These are phyloP conservation scores for Amazona guildingii DNA, from an alignment of 2,113 vertebrate species.

Conservation along the genomic window DNA sequence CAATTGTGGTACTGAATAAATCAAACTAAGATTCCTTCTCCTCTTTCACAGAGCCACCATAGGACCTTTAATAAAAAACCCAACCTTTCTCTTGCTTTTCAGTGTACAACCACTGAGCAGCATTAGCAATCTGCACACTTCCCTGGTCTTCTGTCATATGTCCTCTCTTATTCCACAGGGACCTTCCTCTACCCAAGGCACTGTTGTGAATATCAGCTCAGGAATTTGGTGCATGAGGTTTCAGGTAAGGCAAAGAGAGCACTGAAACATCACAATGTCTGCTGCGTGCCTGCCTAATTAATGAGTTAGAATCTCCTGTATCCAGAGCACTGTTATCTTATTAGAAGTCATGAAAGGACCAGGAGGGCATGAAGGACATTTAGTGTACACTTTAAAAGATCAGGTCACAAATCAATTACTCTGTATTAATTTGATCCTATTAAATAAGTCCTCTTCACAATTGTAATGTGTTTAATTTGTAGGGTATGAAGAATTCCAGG, in stretches of 20 bases:
- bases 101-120: background rate
- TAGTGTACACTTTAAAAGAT: background rate
- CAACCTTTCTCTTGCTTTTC: background rate
- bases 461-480: constrained; percentile 20
- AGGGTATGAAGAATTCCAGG: background rate
- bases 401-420: constrained; percentile 49
- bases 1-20: rapidly evolving
- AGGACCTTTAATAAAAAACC: background rate
- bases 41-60: background rate
- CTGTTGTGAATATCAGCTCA: background rate
- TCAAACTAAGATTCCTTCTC: background rate
- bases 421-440: constrained; percentile 17
- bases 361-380: background rate
- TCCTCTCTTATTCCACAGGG: background rate
- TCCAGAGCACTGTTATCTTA: background rate
- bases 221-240: background rate
- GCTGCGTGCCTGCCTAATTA: constrained; percentile 15
- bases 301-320: background rate
- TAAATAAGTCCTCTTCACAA: background rate
- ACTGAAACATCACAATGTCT: background rate
- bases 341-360: constrained; percentile 1
- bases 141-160: background rate
- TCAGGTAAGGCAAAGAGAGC: constrained; percentile 7
- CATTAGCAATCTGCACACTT: background rate
- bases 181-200: background rate